Evolutionary conservation across 1,140 invertebrate genomes (phyloP).

Genomic region (Grapholita molesta): DNA sequence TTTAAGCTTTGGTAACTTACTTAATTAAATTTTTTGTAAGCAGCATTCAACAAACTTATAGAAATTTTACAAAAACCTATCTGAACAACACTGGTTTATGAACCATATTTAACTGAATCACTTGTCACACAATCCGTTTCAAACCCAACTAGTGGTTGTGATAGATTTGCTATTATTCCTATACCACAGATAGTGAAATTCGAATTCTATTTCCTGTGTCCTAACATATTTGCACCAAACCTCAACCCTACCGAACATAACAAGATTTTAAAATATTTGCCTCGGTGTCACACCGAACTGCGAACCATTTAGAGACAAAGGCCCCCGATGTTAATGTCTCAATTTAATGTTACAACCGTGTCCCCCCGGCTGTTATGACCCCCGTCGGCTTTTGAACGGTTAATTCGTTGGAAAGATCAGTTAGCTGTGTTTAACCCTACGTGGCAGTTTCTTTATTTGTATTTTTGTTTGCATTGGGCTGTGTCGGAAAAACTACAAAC

Average conservation of each 20-base stretch:
- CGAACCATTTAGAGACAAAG: constrained; percentile 45
- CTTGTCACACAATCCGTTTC: too few relatives aligned
- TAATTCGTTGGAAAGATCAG: constrained; percentile 62
- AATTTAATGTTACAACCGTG: constrained; percentile 57
- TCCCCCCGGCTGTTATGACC: constrained; percentile 45
- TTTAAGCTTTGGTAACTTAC: too few relatives aligned
- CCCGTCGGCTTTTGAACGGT: constrained; percentile 51
- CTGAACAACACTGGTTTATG: too few relatives aligned
- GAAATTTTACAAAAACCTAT: too few relatives aligned
- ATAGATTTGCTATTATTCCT: too few relatives aligned
- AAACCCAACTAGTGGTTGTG: too few relatives aligned
- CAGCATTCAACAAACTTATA: too few relatives aligned
- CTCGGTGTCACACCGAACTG: constrained; percentile 36
- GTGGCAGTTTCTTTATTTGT: constrained; percentile 9
- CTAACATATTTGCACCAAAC: background rate
- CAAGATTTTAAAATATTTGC: constrained; percentile 30
- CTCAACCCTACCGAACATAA: constrained; percentile 9
- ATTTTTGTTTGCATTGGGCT: background rate
- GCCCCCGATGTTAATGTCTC: constrained; percentile 61
- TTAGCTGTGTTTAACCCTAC: constrained; percentile 28
- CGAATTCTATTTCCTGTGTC: background rate
- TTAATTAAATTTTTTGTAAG: too few relatives aligned
- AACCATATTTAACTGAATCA: too few relatives aligned
- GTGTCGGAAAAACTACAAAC: background rate
- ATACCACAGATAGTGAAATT: background rate